phyloP scores from a whole-genome alignment of 30 jellyfish, hydroid and myxozoan genomes.

The Pseudorhiza aurosa region DNA sequence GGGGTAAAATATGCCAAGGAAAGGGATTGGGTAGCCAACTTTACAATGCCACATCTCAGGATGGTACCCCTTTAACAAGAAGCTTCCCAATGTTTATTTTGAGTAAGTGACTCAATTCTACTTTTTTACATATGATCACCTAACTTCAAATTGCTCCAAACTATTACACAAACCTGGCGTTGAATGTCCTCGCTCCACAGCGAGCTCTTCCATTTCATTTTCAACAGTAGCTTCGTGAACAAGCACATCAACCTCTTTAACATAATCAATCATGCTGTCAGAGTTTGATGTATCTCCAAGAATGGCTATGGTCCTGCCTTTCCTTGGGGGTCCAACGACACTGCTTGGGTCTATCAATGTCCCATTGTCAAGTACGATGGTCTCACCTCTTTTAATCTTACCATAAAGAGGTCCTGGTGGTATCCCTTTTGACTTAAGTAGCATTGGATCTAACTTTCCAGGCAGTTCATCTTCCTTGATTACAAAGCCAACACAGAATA shows the following conservation, averaged over 20 bases:
- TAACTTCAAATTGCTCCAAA: not conserved
- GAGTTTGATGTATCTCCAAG: conserved; percentile 91
- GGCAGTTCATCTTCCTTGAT: conserved; percentile 74
- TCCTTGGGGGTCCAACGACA: conserved; percentile 74
- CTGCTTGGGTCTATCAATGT: conserved; percentile 51
- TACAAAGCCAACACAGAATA: conserved; percentile 83
- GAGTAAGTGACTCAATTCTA: not conserved
- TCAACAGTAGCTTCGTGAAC: conserved; percentile 96
- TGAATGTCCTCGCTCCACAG: conserved; percentile 92
- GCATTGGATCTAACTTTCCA: conserved; percentile 81
- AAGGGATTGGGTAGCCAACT: too few relatives aligned
- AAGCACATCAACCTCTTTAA: conserved; percentile 67
- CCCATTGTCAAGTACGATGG: conserved; percentile 63
- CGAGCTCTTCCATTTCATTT: conserved; percentile 83
- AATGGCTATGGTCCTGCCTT: conserved; percentile 78
- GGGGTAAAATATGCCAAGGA: too few relatives aligned
- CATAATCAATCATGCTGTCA: conserved; percentile 22
- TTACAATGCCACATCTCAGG: too few relatives aligned
- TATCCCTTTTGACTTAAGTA: conserved; percentile 67
- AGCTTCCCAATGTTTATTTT: too few relatives aligned
- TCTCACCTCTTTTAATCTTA: conserved; percentile 72
- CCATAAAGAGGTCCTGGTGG: conserved; percentile 92
- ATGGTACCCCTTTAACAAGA: not conserved
- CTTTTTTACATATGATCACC: not conserved
- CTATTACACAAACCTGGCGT: conserved; percentile 98